phyloP scores from a whole-genome alignment of 1,140 invertebrate genomes.

The Leptopilina clavipes region DNA sequence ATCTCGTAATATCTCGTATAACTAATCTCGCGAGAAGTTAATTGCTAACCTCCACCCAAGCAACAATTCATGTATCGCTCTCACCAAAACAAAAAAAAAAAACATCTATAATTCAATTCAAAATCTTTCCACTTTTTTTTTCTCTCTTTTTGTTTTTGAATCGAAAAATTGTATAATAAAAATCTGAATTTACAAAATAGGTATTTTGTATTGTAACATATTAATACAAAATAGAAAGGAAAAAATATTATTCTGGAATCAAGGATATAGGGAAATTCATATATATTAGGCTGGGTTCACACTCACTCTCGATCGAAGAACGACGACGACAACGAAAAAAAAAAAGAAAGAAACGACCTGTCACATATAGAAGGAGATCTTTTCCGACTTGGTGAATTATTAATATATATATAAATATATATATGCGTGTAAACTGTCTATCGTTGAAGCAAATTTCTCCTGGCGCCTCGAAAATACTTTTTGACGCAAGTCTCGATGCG shows the following conservation, averaged over 20 bases:
- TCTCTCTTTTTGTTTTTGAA: too few relatives aligned
- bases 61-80: too few relatives aligned
- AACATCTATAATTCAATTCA: too few relatives aligned
- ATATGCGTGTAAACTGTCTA: too few relatives aligned
- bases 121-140: too few relatives aligned
- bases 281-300: neutral
- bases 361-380: neutral
- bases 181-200: neutral
- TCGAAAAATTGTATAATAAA: neutral
- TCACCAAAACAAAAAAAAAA: too few relatives aligned
- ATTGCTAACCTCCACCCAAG: conserved; percentile 69
- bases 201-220: too few relatives aligned
- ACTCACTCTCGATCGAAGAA: conserved; percentile 5
- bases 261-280: neutral
- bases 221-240: too few relatives aligned
- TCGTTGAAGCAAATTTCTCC: conserved; percentile 26
- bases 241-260: too few relatives aligned
- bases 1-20: conserved; percentile 76
- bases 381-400: conserved; percentile 23
- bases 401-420: too few relatives aligned
- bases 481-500: conserved; percentile 20
- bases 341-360: conserved; percentile 18
- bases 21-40: conserved; percentile 76
- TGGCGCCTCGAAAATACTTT: conserved; percentile 18
- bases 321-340: neutral